Percentiles rank a stretch among this genome's conserved stretches.
Evolutionary conservation across 2,888 invertebrate species (phyloP).

Genomic region (Marronus borbonicus): DNA sequence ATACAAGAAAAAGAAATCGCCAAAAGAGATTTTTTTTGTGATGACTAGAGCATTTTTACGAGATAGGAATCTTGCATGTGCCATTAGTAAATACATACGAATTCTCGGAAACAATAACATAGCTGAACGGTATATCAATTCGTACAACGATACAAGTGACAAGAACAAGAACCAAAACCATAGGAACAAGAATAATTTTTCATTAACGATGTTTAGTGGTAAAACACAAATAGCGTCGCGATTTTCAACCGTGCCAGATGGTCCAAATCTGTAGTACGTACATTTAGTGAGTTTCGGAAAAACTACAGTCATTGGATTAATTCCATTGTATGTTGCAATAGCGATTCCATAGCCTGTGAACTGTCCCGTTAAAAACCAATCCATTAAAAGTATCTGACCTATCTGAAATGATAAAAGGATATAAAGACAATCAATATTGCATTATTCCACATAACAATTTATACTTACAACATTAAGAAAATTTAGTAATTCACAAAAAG

Average conservation of each 20-base stretch:
- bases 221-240: constrained; percentile 82
- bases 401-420: constrained; percentile 70
- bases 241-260: constrained; percentile 74
- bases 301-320: constrained; percentile 77
- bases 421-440: neutral
- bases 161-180: constrained; percentile 84
- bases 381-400: constrained; percentile 79
- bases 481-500: constrained; percentile 83
- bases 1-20: constrained; percentile 86
- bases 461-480: constrained; percentile 80
- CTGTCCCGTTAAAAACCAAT: constrained; percentile 77
- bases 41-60: constrained; percentile 71
- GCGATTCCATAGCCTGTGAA: constrained; percentile 76
- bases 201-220: constrained; percentile 84
- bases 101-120: constrained; percentile 74
- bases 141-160: constrained; percentile 75
- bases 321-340: constrained; percentile 70
- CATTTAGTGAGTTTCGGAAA: constrained; percentile 83
- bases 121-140: constrained; percentile 78
- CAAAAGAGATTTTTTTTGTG: constrained; percentile 74
- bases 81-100: constrained; percentile 76
- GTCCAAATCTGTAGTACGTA: constrained; percentile 74
- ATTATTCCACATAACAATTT: constrained; percentile 10
- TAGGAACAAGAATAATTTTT: constrained; percentile 83
- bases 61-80: constrained; percentile 74